Conservation (phyloP, 2,797 vertebrate genomes). For the Hyperoplus lanceolatus region DNA sequence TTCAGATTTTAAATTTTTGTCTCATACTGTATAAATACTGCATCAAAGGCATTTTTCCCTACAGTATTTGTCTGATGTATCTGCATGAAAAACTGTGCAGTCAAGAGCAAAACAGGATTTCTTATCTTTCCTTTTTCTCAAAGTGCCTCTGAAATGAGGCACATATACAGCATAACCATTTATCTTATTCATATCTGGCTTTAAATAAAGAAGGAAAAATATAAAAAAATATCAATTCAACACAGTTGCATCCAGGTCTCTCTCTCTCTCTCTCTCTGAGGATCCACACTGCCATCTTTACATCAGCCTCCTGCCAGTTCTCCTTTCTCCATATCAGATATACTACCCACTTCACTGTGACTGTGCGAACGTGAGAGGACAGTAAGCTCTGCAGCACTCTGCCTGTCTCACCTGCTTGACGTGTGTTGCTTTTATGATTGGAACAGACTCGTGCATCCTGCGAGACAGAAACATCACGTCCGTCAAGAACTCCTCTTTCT, state of each 20-base stretch:
- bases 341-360: constrained; percentile 3
- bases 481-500: constrained; percentile 94
- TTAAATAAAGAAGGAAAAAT: not conserved
- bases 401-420: constrained; percentile 47
- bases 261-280: not conserved
- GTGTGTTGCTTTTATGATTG: constrained; percentile 73
- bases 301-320: not conserved
- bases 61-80: not conserved
- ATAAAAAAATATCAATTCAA: not conserved
- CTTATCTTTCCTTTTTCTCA: not conserved
- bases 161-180: not conserved
- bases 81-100: constrained; percentile 5
- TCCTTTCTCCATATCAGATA: constrained; percentile 10
- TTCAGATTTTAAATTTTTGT: not conserved
- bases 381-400: constrained; percentile 31
- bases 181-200: not conserved
- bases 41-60: too few species aligned
- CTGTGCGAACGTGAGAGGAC: constrained; percentile 25
- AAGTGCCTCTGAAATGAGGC: not conserved
- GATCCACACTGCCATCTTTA: not conserved
- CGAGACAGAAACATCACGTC: constrained; percentile 91
- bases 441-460: constrained; percentile 93
- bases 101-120: constrained; percentile 4
- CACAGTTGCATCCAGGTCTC: not conserved
- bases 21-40: too few species aligned